Evolutionary conservation across 2,113 vertebrate species (phyloP), one percentile per base, ranked within the genome.

Genomic region (Vulpes ferrilata): DNA sequence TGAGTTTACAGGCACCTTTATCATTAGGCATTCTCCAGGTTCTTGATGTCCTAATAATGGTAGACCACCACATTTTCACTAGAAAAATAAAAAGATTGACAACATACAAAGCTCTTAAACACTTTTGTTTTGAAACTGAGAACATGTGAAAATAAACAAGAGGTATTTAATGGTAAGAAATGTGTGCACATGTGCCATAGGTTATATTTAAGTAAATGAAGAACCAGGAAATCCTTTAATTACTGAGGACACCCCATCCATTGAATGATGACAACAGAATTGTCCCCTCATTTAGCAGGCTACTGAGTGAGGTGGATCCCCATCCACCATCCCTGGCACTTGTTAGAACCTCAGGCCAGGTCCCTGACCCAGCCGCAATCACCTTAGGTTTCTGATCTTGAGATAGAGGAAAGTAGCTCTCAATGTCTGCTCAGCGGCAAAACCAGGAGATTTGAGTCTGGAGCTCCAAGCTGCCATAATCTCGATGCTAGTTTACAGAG

Each of bases 161-260:
- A 82, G 32, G 12, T 32, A 60, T 11, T 27, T 89, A 43, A 74
- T 67, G 23, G 81, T 43, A 89, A 89, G 25, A 87, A 90, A 96
- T 60, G 1, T 2, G 48, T 76, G 2, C 13, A 57, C 1, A 35
- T 55, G 78, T 80, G 35, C 65, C n/a, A 74, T 3, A 67, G 48
- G n/a, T 95, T 59, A 86, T 51, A 82, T 51, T 74, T 65, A 74
- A 81, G 35, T 43, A 57, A 59, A 13, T 35, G 17, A 69, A 86
- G 59, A 64, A 55, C 0, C 23, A 15, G 32, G 35, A 92, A 85
- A 35, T 5, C 32, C 35, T 32, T 71, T 30, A 69, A 32, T 71
- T 76, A 55, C 11, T 25, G 17, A n/a, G 25, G 30, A 38, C 15
- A 30, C 62, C 9, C 27, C 6, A n/a, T 55, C 11, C 30, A 23